phyloP scores from a whole-genome alignment of 2,113 vertebrate species.

The Pseudolaguvia tuberculata region DNA sequence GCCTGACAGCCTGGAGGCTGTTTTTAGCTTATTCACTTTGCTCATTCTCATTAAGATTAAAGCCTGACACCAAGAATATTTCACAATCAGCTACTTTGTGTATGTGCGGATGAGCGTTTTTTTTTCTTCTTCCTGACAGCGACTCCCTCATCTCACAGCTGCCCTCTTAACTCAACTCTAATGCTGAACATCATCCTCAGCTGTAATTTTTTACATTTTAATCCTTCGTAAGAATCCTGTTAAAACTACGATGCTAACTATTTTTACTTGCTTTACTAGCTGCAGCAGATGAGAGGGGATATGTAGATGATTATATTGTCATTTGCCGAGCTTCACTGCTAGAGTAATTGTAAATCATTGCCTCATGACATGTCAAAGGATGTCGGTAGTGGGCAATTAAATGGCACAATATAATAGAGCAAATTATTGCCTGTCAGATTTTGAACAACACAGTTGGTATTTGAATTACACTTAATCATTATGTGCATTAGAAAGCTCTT shows the following conservation, averaged over 20 bases:
- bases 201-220: constrained; percentile 53
- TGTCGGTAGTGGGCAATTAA: constrained; percentile 95
- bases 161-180: constrained; percentile 47
- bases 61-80: constrained; percentile 43
- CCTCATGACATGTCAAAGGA: constrained; percentile 94
- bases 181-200: constrained; percentile 44
- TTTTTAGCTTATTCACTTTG: constrained; percentile 39
- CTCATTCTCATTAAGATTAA: constrained; percentile 49
- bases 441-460: constrained; percentile 96
- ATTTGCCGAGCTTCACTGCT: constrained; percentile 93
- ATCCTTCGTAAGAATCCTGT: constrained; percentile 74
- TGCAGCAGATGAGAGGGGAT: constrained; percentile 86
- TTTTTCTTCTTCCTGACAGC: constrained; percentile 36
- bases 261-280: constrained; percentile 79
- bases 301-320: constrained; percentile 95
- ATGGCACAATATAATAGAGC: constrained; percentile 96
- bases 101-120: constrained; percentile 4
- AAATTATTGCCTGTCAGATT: constrained; percentile 97
- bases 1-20: constrained; percentile 19
- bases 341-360: constrained; percentile 97
- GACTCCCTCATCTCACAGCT: constrained; percentile 18
- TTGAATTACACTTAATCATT: constrained; percentile 97
- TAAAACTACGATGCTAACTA: constrained; percentile 75
- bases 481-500: constrained; percentile 95
- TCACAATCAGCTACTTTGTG: constrained; percentile 29